These are phyloP conservation scores for Chrysogorgia sp. DNA, from an alignment of 92 coral and sea anemone species.

Conservation along the genomic window DNA sequence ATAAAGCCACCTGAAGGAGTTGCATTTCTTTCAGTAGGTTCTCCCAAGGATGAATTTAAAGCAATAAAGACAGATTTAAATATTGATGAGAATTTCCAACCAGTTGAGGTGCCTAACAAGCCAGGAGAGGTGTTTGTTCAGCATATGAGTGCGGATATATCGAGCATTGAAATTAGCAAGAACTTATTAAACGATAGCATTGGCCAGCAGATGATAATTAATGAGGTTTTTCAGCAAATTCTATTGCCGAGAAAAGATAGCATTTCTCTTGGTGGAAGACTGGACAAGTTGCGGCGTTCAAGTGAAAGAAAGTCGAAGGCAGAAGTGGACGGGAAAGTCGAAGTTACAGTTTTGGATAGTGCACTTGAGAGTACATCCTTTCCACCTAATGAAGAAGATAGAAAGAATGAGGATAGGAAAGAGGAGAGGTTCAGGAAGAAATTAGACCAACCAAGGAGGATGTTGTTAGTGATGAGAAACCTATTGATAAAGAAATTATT, in stretches of 20 bases:
- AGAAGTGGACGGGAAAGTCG: neutral
- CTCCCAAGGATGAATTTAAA: slow-evolving; percentile 24
- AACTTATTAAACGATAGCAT: slow-evolving; percentile 37
- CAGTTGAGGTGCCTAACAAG: neutral
- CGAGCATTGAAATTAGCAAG: slow-evolving; percentile 42
- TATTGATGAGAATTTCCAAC: slow-evolving; percentile 36
- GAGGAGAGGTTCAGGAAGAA: neutral
- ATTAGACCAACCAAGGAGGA: neutral
- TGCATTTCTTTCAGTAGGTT: neutral
- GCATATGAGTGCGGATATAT: slow-evolving; percentile 41
- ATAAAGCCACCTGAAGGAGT: slow-evolving; percentile 1
- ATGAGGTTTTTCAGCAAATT: slow-evolving; percentile 45
- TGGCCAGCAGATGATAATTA: slow-evolving; percentile 37
- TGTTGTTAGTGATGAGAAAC: slow-evolving; percentile 3
- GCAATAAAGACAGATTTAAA: slow-evolving; percentile 26
- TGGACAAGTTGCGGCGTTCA: neutral
- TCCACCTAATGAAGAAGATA: neutral
- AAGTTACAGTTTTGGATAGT: neutral
- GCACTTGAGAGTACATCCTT: no score
- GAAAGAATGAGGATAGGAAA: neutral
- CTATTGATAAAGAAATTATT: neutral
- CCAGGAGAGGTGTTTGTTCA: slow-evolving; percentile 23
- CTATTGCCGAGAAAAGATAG: slow-evolving; percentile 36
- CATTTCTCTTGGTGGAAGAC: neutral
- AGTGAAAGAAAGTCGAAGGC: slow-evolving; percentile 3